Evolutionary conservation across 2,888 invertebrate genomes (phyloP).

Genomic region (Theretra japonica): DNA sequence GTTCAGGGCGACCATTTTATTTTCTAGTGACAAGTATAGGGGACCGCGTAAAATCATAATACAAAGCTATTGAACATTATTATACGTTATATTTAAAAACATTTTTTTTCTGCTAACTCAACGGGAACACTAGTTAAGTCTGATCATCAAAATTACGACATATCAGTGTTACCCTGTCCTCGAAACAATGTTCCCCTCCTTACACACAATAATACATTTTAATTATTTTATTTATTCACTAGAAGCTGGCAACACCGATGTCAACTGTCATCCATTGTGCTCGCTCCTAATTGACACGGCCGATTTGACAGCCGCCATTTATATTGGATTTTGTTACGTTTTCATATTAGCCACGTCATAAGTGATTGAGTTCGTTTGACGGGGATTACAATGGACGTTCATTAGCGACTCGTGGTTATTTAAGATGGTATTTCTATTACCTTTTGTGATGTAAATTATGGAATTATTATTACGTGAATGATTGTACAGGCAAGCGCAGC

Average conservation of each 20-base stretch:
- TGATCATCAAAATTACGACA: no score
- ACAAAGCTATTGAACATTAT: no score
- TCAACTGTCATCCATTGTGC: slow-evolving; percentile 16
- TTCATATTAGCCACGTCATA: slow-evolving; percentile 5
- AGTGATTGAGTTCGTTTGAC: slow-evolving; percentile 6
- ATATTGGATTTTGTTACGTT: slow-evolving; percentile 24
- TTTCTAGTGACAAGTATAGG: no score
- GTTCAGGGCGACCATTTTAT: no score
- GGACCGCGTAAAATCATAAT: no score
- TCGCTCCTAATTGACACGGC: slow-evolving; percentile 7
- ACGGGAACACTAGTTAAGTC: no score
- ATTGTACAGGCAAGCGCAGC: no score
- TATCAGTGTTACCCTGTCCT: no score
- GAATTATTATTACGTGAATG: no score
- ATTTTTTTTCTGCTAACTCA: no score
- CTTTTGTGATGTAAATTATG: not conserved
- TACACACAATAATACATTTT: not conserved
- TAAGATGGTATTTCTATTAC: not conserved
- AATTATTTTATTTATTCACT: not conserved
- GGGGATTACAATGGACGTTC: not conserved
- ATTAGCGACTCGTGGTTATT: not conserved
- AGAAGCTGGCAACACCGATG: slow-evolving; percentile 1
- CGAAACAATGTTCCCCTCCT: no score
- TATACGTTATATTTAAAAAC: no score
- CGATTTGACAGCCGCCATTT: slow-evolving; percentile 5